Evolutionary conservation across 2,888 invertebrate species (phyloP), one percentile per base, ranked within the genome.

Genomic region (Xylocampa areola): DNA sequence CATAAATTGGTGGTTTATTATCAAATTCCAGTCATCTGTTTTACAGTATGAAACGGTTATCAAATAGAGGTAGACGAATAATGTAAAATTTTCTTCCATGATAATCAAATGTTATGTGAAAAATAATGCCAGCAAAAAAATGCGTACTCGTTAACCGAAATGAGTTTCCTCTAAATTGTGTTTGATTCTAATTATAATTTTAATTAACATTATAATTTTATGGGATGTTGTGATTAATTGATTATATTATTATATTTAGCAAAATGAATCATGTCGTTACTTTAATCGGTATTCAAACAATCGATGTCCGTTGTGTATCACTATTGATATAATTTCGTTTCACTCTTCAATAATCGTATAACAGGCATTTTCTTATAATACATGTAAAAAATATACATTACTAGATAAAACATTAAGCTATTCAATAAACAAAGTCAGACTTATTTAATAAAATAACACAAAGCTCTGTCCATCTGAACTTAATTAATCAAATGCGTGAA

Each of bases 261-360:
- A n/a, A n/a, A n/a, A n/a, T n/a, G n/a, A n/a, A n/a, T n/a, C n/a
- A n/a, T 29, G 19, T 44, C 44, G 68, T 60, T 60, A 17, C 45
- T 14, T 29, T 21, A 60, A 68, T 70, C 68, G 71, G 70, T 66
- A 19, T 68, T 55, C 23, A 50, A 58, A 53, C 23, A 52, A 54
- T 59, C 14, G 35, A 41, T 14, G 14, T 19, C 33, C 32, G 40
- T 54, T 60, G 53, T 21, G 32, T 51, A 39, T 40, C 74, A 73
- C 66, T 66, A 73, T 69, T 58, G 35, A 35, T 50, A 48, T 33
- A 30, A 50, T 39, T 71, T 35, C 70, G 33, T 73, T 71, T 17
- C 37, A 69, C 33, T 17, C 0, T 7, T 13, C 7, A n/a, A 11
- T 30, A 1, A 10, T 45, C 1, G 0, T 1, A 3, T 19, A 29